Evolutionary conservation across 2,113 vertebrate species (phyloP).

Genomic region (Myrmecophaga tridactyla): DNA sequence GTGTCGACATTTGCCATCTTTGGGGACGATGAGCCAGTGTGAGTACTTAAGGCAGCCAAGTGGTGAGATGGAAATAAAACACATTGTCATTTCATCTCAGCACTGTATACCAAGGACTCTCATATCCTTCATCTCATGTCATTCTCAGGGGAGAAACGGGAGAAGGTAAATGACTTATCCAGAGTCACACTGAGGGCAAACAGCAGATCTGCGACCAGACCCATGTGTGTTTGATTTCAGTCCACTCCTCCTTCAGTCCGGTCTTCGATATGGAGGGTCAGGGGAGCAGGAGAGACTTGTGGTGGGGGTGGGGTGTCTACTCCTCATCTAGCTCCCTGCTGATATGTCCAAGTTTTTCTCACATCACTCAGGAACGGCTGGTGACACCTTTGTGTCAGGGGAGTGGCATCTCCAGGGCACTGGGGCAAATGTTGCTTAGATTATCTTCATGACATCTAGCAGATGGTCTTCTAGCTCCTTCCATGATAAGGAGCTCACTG

Average conservation of each 20-base stretch:
- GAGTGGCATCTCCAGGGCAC: neutral
- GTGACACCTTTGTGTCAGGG: too few relatives aligned
- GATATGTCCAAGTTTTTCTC: neutral
- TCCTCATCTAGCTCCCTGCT: neutral
- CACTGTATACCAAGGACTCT: too few relatives aligned
- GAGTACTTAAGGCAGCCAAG: too few relatives aligned
- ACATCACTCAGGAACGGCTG: neutral
- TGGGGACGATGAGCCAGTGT: neutral
- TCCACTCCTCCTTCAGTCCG: neutral
- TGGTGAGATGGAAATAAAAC: neutral
- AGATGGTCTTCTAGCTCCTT: neutral
- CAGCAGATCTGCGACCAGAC: neutral
- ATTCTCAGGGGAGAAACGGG: neutral
- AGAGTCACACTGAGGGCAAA: neutral
- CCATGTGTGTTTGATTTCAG: neutral
- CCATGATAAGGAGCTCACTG: neutral
- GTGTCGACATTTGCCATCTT: too few relatives aligned
- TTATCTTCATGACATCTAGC: neutral
- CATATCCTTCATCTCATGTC: too few relatives aligned
- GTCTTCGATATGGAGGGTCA: neutral
- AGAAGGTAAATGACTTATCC: neutral
- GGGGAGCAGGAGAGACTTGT: neutral
- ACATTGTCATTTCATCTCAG: neutral
- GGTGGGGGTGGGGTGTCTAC: too few relatives aligned
- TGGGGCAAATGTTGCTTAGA: neutral